phyloP scores from a whole-genome alignment of 2,113 vertebrate genomes.

The Malaclemys terrapin region DNA sequence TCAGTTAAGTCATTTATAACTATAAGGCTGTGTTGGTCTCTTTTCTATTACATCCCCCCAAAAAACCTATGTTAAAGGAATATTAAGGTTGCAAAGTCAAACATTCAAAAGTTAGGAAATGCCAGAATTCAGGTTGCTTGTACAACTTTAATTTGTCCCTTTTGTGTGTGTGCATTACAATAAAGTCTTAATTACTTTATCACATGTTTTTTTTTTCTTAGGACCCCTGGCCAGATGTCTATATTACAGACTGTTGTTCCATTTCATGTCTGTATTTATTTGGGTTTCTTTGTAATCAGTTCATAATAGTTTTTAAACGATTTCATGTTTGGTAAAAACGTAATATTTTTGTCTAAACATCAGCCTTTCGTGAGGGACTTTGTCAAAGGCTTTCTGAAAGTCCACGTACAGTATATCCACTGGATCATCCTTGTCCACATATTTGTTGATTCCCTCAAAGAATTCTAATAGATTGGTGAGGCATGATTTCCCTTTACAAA shows the following conservation, averaged over 20 bases:
- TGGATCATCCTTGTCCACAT: not conserved
- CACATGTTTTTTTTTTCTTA: not conserved
- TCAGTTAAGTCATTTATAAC: not conserved
- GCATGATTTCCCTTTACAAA: not conserved
- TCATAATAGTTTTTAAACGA: not conserved
- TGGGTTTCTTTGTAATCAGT: not conserved
- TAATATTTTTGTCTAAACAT: not conserved
- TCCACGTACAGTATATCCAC: not conserved
- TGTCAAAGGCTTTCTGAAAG: not conserved
- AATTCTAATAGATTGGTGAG: not conserved
- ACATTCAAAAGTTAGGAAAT: not conserved
- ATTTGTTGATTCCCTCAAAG: not conserved
- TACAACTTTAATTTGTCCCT: not conserved
- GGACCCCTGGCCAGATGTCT: not conserved
- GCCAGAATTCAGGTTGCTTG: not conserved
- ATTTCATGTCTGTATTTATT: not conserved
- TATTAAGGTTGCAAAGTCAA: conserved; percentile 4
- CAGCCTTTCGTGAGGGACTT: not conserved
- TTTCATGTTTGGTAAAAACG: not conserved
- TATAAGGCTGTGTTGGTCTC: not conserved
- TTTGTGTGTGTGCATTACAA: not conserved
- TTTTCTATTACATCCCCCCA: not conserved
- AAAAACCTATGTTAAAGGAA: not conserved
- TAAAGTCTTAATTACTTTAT: not conserved
- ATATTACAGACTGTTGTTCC: not conserved